Evolutionary conservation across 2,888 invertebrate species (phyloP).

Genomic region (Drosophila cracens): DNA sequence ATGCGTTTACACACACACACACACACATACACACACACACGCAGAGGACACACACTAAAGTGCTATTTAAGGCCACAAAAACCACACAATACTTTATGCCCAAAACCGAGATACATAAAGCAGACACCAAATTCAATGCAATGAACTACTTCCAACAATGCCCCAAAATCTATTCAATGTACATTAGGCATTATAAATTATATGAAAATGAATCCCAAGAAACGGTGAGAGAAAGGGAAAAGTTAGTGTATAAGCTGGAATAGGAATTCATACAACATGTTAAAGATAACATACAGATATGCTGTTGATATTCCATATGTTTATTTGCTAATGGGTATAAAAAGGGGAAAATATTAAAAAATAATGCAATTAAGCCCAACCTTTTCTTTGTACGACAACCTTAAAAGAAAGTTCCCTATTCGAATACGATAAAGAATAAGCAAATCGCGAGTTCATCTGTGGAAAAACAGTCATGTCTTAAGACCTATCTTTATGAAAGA

Average conservation of each 20-base stretch:
- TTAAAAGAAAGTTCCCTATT: background rate
- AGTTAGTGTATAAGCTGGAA: background rate
- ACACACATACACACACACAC: slow-evolving; percentile 23
- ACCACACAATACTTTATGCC: slow-evolving; percentile 57
- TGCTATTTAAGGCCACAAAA: slow-evolving; percentile 69
- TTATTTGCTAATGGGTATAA: background rate
- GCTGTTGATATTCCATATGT: background rate
- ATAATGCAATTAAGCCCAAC: background rate
- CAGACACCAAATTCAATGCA: slow-evolving; percentile 26
- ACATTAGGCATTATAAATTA: slow-evolving; percentile 65
- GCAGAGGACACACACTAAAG: slow-evolving; percentile 39
- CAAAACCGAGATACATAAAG: slow-evolving; percentile 12
- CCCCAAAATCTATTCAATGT: slow-evolving; percentile 48
- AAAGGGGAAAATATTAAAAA: background rate
- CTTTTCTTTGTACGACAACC: background rate
- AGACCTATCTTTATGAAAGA: too few relatives aligned
- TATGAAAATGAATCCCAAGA: slow-evolving; percentile 23
- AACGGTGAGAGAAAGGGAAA: background rate
- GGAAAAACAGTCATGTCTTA: background rate
- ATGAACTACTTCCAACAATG: slow-evolving; percentile 27
- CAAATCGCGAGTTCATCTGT: background rate
- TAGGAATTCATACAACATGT: background rate
- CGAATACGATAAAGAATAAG: background rate
- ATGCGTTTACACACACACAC: slow-evolving; percentile 48
- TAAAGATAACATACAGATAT: background rate